phyloP scores from a whole-genome alignment of 2,797 vertebrate genomes.

The Chaetophractus vellerosus region DNA sequence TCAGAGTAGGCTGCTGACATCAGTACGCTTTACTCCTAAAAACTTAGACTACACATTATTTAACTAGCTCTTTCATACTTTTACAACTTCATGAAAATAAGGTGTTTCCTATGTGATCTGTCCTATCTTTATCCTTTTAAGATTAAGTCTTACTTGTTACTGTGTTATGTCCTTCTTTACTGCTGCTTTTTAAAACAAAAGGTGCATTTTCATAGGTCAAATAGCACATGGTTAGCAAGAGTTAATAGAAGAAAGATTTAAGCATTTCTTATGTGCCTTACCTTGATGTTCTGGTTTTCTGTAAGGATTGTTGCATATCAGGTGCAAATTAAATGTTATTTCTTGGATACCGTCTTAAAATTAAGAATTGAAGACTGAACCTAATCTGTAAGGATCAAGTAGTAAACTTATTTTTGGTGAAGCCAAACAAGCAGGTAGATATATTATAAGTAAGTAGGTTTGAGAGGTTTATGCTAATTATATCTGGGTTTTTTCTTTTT shows the following conservation, averaged over 20 bases:
- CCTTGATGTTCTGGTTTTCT: slow-evolving; percentile 37
- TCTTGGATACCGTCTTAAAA: slow-evolving; percentile 39
- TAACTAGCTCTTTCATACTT: slow-evolving; percentile 46
- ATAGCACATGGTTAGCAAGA: neutral
- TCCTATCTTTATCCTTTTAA: slow-evolving; percentile 48
- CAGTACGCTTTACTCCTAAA: neutral
- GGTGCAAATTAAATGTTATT: slow-evolving; percentile 20
- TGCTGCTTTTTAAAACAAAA: slow-evolving; percentile 12
- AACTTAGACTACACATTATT: neutral
- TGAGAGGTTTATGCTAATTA: slow-evolving; percentile 1
- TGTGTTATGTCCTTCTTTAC: neutral
- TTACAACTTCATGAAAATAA: slow-evolving; percentile 43
- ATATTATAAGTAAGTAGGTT: neutral
- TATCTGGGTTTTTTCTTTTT: slow-evolving; percentile 31
- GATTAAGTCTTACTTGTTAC: neutral
- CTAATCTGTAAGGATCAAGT: neutral
- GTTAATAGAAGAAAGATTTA: neutral
- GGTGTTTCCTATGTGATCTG: neutral
- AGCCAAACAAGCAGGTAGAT: neutral
- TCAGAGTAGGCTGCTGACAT: neutral
- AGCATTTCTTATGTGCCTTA: neutral
- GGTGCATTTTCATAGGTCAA: neutral
- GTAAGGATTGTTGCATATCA: neutral
- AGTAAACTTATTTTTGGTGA: neutral
- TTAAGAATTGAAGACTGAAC: slow-evolving; percentile 39